phyloP scores from a whole-genome alignment of 2,113 vertebrate genomes.

The Bettongia penicillata region DNA sequence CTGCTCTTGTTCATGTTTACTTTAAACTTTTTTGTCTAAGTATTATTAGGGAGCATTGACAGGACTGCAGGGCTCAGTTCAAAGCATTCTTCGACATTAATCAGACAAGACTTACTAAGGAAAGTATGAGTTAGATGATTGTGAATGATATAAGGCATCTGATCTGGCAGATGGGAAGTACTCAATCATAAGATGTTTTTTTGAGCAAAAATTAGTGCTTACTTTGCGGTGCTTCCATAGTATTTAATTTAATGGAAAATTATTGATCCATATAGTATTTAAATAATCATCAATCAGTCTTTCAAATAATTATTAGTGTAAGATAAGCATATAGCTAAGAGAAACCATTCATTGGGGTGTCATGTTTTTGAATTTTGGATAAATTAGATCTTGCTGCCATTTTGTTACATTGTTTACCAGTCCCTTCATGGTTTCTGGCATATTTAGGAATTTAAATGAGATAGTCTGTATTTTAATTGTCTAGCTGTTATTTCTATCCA shows the following conservation, averaged over 20 bases:
- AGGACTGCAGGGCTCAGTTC: constrained; percentile 3
- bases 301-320: neutral
- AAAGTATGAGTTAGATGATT: neutral
- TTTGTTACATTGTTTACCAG: constrained; percentile 3
- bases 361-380: constrained; percentile 1
- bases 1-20: neutral
- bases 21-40: constrained; percentile 14
- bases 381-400: neutral
- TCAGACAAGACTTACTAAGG: constrained; percentile 33
- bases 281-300: neutral
- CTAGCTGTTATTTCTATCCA: constrained; percentile 7
- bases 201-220: constrained; percentile 14
- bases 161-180: neutral
- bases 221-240: neutral
- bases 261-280: neutral
- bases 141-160: neutral
- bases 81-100: constrained; percentile 20
- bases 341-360: neutral
- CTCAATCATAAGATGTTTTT: neutral
- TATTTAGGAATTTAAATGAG: neutral
- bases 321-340: neutral
- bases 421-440: constrained; percentile 4
- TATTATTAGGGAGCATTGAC: constrained; percentile 10
- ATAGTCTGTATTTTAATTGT: neutral
- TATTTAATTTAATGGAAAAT: constrained; percentile 2